These are phyloP conservation scores for Dolichopus griseipennis DNA, from an alignment of 2,888 invertebrate species.

Conservation along the genomic window DNA sequence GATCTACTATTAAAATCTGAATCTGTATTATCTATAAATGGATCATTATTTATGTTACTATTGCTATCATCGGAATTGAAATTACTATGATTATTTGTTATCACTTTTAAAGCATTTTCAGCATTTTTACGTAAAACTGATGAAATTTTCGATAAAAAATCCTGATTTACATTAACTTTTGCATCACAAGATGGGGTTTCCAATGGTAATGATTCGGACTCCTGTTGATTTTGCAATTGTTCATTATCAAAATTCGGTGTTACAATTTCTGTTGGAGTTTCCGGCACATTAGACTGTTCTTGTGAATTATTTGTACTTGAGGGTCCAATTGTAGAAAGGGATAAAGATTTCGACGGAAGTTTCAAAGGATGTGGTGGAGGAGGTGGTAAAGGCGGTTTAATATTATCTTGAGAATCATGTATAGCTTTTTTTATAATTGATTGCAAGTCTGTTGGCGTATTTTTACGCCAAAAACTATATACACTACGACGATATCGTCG, in stretches of 20 bases:
- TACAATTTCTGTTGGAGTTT: neutral
- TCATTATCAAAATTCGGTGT: neutral
- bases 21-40: neutral
- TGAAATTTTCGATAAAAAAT: no score
- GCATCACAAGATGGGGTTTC: no score
- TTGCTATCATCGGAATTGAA: neutral
- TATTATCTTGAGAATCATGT: constrained; percentile 13
- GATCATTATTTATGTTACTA: neutral
- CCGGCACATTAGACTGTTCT: neutral
- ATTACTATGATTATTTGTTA: neutral
- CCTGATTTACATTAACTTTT: neutral
- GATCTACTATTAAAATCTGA: neutral
- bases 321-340: neutral
- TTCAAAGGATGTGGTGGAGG: neutral
- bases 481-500: neutral
- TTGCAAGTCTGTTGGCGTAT: constrained; percentile 20
- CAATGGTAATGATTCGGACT: neutral
- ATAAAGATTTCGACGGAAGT: neutral
- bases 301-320: neutral
- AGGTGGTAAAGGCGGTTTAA: neutral
- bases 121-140: neutral
- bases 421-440: constrained; percentile 22
- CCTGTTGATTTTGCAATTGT: neutral
- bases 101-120: neutral
- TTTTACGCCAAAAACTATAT: constrained; percentile 17